These are phyloP conservation scores for Mormyrops boulengeri DNA, from an alignment of 2,797 vertebrate species.

Conservation along the genomic window DNA sequence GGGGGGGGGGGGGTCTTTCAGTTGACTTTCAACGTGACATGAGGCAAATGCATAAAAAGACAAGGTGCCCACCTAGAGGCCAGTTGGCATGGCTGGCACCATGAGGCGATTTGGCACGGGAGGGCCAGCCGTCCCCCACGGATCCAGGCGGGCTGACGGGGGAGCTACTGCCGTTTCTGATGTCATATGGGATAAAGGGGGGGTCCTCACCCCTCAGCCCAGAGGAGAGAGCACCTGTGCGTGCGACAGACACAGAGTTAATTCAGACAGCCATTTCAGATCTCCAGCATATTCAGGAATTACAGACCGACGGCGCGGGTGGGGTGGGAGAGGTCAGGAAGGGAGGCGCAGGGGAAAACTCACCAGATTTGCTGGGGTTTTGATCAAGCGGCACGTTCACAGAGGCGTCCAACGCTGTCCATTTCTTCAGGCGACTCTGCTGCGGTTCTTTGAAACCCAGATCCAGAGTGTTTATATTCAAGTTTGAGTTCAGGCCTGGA, in stretches of 20 bases:
- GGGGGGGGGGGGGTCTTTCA: constrained; percentile 6
- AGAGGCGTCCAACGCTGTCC: constrained; percentile 88
- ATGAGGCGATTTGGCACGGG: constrained; percentile 98
- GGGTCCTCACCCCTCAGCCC: constrained; percentile 95
- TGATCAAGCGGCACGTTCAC: constrained; percentile 84
- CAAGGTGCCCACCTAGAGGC: constrained; percentile 80
- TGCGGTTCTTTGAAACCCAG: constrained; percentile 89
- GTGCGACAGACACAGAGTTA: neutral
- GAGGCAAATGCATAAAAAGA: neutral
- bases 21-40: neutral
- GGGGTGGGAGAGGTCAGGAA: neutral
- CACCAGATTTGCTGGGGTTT: constrained; percentile 97
- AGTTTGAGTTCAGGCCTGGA: constrained; percentile 90
- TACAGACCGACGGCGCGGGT: neutral
- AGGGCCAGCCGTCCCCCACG: constrained; percentile 91
- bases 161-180: constrained; percentile 84
- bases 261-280: neutral
- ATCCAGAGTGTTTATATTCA: constrained; percentile 93
- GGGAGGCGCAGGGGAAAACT: neutral
- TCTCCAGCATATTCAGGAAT: neutral
- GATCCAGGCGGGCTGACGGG: constrained; percentile 93
- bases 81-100: constrained; percentile 94
- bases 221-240: constrained; percentile 93
- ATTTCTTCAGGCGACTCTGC: constrained; percentile 93
- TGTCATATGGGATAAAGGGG: constrained; percentile 86